These are phyloP conservation scores for Zaprionus ornatus DNA, from an alignment of 1,140 invertebrate genomes.

Conservation along the genomic window DNA sequence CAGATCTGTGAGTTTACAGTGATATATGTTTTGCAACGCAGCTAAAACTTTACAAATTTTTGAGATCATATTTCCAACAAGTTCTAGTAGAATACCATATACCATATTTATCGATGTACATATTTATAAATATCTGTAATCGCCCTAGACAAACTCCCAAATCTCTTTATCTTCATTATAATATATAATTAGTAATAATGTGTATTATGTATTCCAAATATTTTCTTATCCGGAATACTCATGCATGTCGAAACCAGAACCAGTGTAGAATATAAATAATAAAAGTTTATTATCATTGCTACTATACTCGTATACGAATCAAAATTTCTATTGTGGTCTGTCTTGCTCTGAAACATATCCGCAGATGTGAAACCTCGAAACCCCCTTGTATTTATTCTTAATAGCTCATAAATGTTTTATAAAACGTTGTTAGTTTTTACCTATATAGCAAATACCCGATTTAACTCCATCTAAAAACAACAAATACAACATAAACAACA, in stretches of 20 bases:
- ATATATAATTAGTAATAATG: not conserved
- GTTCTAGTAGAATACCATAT: not conserved
- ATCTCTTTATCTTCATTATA: not conserved
- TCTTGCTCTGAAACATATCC: no score
- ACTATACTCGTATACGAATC: no score
- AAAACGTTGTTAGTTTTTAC: slow-evolving; percentile 34
- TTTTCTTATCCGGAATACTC: not conserved
- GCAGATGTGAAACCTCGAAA: slow-evolving; percentile 4
- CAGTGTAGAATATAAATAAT: not conserved
- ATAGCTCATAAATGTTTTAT: slow-evolving; percentile 19
- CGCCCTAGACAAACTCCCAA: no score
- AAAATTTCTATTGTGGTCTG: slow-evolving; percentile 9
- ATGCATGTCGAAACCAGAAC: not conserved
- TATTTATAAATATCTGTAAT: not conserved
- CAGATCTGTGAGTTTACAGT: not conserved
- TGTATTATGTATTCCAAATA: not conserved
- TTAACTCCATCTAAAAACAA: slow-evolving; percentile 8
- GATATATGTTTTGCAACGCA: not conserved
- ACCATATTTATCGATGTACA: not conserved
- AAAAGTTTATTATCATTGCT: no score
- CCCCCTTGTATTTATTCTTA: slow-evolving; percentile 25
- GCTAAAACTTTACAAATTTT: no score
- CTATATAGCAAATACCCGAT: slow-evolving; percentile 1
- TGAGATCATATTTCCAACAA: not conserved
- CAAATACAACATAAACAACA: slow-evolving; percentile 29